Base-by-base conservation (phyloP, 2,797 vertebrate species). In the Myripristis jacobus region DNA sequence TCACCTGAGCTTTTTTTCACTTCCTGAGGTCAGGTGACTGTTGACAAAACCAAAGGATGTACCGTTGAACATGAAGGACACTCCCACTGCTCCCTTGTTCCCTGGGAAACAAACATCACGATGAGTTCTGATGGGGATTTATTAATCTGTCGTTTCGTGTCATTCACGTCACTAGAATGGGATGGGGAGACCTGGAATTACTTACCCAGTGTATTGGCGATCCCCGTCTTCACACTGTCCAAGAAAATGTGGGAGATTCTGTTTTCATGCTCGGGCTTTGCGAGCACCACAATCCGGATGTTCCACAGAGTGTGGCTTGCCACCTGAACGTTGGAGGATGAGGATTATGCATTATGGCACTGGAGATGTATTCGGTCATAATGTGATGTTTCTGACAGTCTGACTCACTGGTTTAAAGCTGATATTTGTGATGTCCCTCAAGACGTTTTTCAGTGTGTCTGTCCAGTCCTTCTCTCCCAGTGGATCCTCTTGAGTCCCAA, bases 31-130 rank as follows among this genome's bases (percentile, higher is more conserved):
- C 90, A 99, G 84, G 87, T 99, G 98, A 89, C 98, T 99, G 93
- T 99, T 99, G 69, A 99, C 96, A 70, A 99, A 99, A 29, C 97
- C 96, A 88, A 99, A 95, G 0, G 97, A 97, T 9, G 98, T 98
- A 41, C 96, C 95, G 13, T 99, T 99, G 93, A 99, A 99, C 98
- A 99, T 97, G 90, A 99, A 98, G 0, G 98, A 99, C 52, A 99
- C 96, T 0, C 97, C 98, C 68, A 99, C 98, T 0, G 98, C 98
- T 82, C 98, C 98, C 90, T 99, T 99, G 91, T 99, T 99, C 82
- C 98, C 98, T 99, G 77, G 46, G 72, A 73, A 66, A 27, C 6
- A 79, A 66, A 73, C 21, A 25, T 22, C 7, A 38, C 29, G 56
- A 29, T 59, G 19, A 67, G 44, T 18, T 10, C 8, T 1, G 18